Conservation (phyloP, 2,888 invertebrate genomes). For the Spilosoma lubricipeda region DNA sequence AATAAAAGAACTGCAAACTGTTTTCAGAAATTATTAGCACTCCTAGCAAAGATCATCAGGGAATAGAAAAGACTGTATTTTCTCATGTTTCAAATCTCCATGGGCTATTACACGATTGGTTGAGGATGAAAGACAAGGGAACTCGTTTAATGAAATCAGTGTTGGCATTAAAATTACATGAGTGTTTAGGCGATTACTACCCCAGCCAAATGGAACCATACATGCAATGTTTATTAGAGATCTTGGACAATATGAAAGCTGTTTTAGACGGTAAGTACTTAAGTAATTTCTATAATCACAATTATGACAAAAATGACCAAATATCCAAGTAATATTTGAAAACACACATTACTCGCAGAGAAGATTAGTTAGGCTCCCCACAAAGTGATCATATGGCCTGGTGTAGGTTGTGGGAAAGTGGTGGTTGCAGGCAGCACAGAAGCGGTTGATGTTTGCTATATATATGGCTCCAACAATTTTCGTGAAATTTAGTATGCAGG, state of each 20-base stretch:
- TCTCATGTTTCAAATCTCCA: conserved; percentile 73
- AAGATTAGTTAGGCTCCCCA: too few relatives aligned
- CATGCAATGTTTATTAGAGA: conserved; percentile 65
- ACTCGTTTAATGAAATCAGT: conserved; percentile 67
- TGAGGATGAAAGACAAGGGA: conserved; percentile 68
- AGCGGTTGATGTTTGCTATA: too few relatives aligned
- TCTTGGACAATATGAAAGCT: conserved; percentile 61
- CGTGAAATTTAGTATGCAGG: too few relatives aligned
- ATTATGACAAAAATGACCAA: neutral
- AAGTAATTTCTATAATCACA: neutral
- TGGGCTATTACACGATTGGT: conserved; percentile 69
- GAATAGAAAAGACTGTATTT: conserved; percentile 74
- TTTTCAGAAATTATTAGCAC: conserved; percentile 71
- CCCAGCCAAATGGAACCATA: conserved; percentile 69
- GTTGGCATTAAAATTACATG: conserved; percentile 68
- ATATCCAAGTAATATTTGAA: too few relatives aligned
- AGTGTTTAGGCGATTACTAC: conserved; percentile 71
- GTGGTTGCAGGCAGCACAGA: too few relatives aligned
- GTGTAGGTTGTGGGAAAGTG: too few relatives aligned
- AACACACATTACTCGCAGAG: too few relatives aligned
- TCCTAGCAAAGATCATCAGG: conserved; percentile 70
- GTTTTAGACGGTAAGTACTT: conserved; percentile 66
- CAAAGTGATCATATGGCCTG: too few relatives aligned
- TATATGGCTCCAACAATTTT: too few relatives aligned
- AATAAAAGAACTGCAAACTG: neutral